Evolutionary conservation across 1,140 invertebrate species (phyloP).

Genomic region (Ceratoteleas bidentatus): DNA sequence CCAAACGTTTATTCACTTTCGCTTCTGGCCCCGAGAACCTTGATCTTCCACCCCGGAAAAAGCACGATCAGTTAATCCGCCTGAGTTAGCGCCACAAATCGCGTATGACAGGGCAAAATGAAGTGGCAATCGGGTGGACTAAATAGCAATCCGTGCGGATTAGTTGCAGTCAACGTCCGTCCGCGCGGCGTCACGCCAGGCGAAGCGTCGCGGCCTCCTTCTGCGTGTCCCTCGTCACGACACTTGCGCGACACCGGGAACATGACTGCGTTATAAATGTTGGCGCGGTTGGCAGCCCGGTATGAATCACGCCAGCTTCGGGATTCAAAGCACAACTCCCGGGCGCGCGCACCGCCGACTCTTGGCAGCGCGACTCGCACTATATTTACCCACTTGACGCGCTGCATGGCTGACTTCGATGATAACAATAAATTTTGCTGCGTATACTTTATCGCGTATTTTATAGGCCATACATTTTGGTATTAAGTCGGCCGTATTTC

Average conservation of each 20-base stretch:
- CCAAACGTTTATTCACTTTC: too few relatives aligned
- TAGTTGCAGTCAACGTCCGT: conserved; percentile 57
- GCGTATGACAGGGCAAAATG: conserved; percentile 4
- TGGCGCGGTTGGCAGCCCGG: conserved; percentile 53
- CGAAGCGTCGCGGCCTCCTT: conserved; percentile 45
- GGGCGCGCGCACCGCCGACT: conserved; percentile 23
- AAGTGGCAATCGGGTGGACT: conserved; percentile 5
- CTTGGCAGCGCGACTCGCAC: conserved; percentile 46
- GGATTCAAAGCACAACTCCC: conserved; percentile 63
- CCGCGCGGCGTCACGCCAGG: conserved; percentile 41
- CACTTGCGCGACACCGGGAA: conserved; percentile 44
- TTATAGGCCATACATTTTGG: conserved; percentile 57
- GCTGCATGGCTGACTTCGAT: conserved; percentile 55
- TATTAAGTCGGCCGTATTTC: conserved; percentile 52
- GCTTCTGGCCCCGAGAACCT: too few relatives aligned
- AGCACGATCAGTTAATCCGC: too few relatives aligned
- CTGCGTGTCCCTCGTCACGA: conserved; percentile 49
- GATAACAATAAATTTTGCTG: conserved; percentile 55
- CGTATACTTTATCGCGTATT: conserved; percentile 54
- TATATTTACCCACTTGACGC: conserved; percentile 63
- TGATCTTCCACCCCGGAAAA: too few relatives aligned
- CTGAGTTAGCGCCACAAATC: conserved; percentile 4
- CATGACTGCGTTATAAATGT: conserved; percentile 68
- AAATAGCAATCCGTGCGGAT: conserved; percentile 27
- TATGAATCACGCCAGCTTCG: conserved; percentile 60